A percentile compares a stretch with the other conserved stretches of the same genome.
Conservation (phyloP, 2,113 vertebrate species). For the Perca schrenkii region DNA sequence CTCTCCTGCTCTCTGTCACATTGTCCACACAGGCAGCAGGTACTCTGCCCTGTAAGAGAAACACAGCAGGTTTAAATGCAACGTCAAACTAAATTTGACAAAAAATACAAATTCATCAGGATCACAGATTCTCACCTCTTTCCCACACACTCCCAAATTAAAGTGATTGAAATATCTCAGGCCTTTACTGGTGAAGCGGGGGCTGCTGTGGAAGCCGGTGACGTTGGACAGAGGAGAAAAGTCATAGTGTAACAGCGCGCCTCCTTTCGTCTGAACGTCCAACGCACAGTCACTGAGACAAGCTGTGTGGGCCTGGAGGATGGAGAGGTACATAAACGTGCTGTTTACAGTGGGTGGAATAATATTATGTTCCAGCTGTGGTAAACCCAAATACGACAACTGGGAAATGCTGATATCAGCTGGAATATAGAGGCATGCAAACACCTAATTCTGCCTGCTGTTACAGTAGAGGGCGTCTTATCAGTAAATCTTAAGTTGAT, state of each 20-base stretch:
- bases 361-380: neutral
- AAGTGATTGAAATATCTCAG: slow-evolving; percentile 91
- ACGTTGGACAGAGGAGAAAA: slow-evolving; percentile 86
- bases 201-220: slow-evolving; percentile 80
- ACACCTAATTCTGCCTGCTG: neutral
- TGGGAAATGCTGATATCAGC: neutral
- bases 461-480: neutral
- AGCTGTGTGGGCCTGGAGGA: slow-evolving; percentile 85
- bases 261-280: slow-evolving; percentile 55
- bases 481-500: neutral
- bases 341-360: slow-evolving; percentile 1
- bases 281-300: slow-evolving; percentile 91
- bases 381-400: slow-evolving; percentile 4
- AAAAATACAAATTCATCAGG: neutral
- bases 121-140: slow-evolving; percentile 83
- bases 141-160: slow-evolving; percentile 90
- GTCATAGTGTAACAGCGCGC: slow-evolving; percentile 83
- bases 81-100: neutral
- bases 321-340: neutral
- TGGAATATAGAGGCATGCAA: neutral
- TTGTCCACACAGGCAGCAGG: slow-evolving; percentile 89
- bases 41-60: slow-evolving; percentile 81
- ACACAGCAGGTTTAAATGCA: neutral
- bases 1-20: slow-evolving; percentile 85
- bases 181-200: slow-evolving; percentile 93